Evolutionary conservation across 2,888 invertebrate genomes (phyloP), one percentile per base, ranked within the genome.

Genomic region (Microdon myrmicae): DNA sequence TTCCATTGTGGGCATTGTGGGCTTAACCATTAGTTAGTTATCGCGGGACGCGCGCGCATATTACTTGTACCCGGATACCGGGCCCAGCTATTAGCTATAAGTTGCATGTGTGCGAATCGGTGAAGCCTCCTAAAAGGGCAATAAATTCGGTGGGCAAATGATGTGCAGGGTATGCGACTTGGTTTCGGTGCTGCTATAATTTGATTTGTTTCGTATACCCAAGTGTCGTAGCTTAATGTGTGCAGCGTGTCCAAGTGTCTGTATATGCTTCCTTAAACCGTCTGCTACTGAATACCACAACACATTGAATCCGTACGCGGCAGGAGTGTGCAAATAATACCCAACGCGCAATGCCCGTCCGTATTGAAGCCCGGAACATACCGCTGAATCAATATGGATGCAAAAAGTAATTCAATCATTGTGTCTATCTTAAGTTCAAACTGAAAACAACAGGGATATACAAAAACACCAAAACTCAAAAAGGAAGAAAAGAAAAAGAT

Each of bases 371-470:
- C 41, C 48, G 26, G 45, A 41, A 48, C 51, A 66, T 48, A 54
- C 44, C 31, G 43, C 64, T 58, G 55, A 56, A 60, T 68, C 69
- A 74, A 73, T 70, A 77, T 77, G 77, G 77, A 77, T 77, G 74
- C 74, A 69, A 77, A 77, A 77, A 77, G 77, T 77, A 77, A 78
- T 72, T n/a, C 61, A 71, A 69, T 64, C 58, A 58, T 64, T 64
- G 58, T 58, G 64, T 64, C 64, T 58, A 47, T 49, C 45, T 55
- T n/a, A n/a, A n/a, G n/a, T n/a, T n/a, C n/a, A n/a, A n/a, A n/a
- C n/a, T n/a, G n/a, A n/a, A n/a, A n/a, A n/a, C n/a, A n/a, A n/a
- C n/a, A n/a, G n/a, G n/a, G n/a, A n/a, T n/a, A n/a, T n/a, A n/a
- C n/a, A n/a, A n/a, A n/a, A n/a, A n/a, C n/a, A n/a, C n/a, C n/a